Evolutionary conservation across 2,797 vertebrate genomes (phyloP).

Genomic region (Novumbra hubbsi): DNA sequence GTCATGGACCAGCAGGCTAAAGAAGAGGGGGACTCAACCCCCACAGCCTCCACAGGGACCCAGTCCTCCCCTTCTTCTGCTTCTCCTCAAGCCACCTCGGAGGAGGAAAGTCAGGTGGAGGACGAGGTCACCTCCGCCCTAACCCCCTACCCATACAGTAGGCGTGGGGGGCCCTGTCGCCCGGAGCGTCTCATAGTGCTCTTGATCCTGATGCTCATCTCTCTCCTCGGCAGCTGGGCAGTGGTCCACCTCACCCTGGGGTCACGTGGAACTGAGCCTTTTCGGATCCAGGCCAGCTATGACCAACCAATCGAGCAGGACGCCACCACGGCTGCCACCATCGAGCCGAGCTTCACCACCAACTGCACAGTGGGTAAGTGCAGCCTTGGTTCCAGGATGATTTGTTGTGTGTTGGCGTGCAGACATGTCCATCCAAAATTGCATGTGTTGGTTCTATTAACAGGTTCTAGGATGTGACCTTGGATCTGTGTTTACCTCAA

Average conservation of each 20-base stretch:
- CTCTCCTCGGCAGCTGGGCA: slow-evolving; percentile 82
- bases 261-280: slow-evolving; percentile 57
- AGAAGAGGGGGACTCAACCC: slow-evolving; percentile 47
- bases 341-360: slow-evolving; percentile 75
- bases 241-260: slow-evolving; percentile 75
- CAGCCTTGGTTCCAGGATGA: neutral
- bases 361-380: slow-evolving; percentile 80
- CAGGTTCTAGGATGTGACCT: neutral
- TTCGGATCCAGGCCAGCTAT: slow-evolving; percentile 73
- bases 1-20: slow-evolving; percentile 51
- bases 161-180: slow-evolving; percentile 48
- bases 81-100: slow-evolving; percentile 3
- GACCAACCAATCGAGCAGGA: slow-evolving; percentile 62
- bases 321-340: slow-evolving; percentile 55
- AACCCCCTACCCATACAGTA: slow-evolving; percentile 47
- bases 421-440: neutral
- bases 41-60: slow-evolving; percentile 47
- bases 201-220: slow-evolving; percentile 75
- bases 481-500: neutral
- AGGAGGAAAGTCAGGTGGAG: slow-evolving; percentile 43
- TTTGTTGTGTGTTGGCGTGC: slow-evolving; percentile 9
- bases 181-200: slow-evolving; percentile 66
- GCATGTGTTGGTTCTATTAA: neutral
- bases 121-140: slow-evolving; percentile 52
- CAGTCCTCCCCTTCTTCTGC: slow-evolving; percentile 44